phyloP scores from a whole-genome alignment of 2,797 vertebrate genomes.

The Enoplosus armatus region DNA sequence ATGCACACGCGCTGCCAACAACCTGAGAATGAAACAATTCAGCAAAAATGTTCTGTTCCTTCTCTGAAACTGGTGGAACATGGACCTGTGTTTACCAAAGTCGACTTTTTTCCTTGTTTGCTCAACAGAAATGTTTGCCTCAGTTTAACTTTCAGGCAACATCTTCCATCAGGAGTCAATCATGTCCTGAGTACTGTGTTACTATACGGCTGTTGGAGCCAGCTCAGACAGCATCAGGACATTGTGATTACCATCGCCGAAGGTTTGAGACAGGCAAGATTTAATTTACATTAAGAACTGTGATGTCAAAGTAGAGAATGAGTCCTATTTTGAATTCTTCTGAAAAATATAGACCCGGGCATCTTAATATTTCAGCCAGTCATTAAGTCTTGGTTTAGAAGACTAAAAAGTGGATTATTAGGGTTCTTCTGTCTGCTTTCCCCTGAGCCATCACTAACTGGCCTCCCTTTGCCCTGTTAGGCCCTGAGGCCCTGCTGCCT shows the following conservation, averaged over 20 bases:
- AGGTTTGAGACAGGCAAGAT: conserved; percentile 23
- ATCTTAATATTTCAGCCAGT: conserved; percentile 15
- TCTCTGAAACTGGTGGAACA: conserved; percentile 47
- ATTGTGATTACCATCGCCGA: conserved; percentile 15
- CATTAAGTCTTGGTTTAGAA: conserved; percentile 25
- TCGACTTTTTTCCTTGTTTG: conserved; percentile 40
- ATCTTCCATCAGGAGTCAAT: conserved; percentile 55
- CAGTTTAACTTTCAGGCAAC: conserved; percentile 35
- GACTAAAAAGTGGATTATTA: conserved; percentile 21
- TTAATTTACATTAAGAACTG: conserved; percentile 30
- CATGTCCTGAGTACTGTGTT: conserved; percentile 15
- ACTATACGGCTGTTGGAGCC: conserved; percentile 18
- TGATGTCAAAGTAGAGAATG: conserved; percentile 15
- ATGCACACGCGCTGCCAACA: conserved; percentile 39
- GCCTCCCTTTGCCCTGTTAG: conserved; percentile 50
- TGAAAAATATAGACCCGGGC: neutral
- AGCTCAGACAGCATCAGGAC: conserved; percentile 30
- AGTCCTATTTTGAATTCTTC: conserved; percentile 11
- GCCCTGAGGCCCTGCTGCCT: conserved; percentile 55
- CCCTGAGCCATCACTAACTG: conserved; percentile 31
- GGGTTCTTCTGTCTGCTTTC: conserved; percentile 11
- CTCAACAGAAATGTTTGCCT: conserved; percentile 44
- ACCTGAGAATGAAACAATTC: conserved; percentile 54
- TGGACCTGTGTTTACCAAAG: conserved; percentile 47
- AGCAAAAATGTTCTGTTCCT: conserved; percentile 50